Percentiles rank a stretch among this genome's conserved stretches.
Conservation (phyloP, 2,797 vertebrate genomes). For the Taenioides sp. region DNA sequence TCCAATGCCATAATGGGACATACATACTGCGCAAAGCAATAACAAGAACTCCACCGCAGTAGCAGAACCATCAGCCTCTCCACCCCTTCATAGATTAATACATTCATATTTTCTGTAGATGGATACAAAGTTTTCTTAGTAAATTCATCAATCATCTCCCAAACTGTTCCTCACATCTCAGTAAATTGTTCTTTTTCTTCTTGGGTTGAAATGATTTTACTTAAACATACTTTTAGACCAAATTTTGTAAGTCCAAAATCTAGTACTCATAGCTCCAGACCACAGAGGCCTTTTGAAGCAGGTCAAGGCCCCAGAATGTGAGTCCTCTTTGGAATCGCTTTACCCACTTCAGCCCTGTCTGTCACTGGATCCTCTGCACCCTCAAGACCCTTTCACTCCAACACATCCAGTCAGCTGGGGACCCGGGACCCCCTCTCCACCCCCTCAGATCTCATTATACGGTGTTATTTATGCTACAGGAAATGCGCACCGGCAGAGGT, state of each 20-base stretch:
- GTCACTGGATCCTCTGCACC: slow-evolving; percentile 7
- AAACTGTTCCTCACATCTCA: background rate
- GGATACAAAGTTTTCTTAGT: background rate
- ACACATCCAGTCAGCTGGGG: background rate
- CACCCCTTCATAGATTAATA: background rate
- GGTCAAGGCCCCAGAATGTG: background rate
- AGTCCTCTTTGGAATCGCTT: background rate
- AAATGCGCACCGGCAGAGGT: background rate
- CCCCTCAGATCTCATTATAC: background rate
- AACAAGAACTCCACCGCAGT: background rate
- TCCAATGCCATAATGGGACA: background rate
- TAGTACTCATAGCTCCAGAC: background rate
- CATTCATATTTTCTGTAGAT: background rate
- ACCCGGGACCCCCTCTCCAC: too few species aligned
- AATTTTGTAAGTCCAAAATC: background rate
- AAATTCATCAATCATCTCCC: background rate
- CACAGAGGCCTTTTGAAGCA: background rate
- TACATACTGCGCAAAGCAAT: background rate
- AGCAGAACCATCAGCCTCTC: background rate
- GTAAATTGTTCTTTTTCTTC: background rate
- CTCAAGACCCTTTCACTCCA: background rate
- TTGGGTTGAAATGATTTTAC: background rate
- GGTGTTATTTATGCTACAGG: slow-evolving; percentile 2
- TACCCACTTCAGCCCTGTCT: background rate
- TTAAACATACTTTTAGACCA: background rate